Conservation (phyloP, 1,140 invertebrate genomes). For the Leptoteleia sp. region DNA sequence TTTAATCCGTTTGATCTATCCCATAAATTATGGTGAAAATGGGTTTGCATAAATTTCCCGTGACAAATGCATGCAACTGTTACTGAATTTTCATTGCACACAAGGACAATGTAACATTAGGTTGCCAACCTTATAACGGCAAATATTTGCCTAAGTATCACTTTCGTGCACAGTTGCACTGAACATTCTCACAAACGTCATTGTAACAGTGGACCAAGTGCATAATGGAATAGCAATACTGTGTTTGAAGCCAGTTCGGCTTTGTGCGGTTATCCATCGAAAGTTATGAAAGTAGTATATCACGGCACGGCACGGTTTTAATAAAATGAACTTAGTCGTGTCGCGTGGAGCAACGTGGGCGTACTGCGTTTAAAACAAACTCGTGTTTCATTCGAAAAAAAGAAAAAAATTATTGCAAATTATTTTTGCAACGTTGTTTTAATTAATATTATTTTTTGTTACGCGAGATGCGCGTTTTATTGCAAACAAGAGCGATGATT, state of each 20-base stretch:
- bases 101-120: conserved; percentile 20
- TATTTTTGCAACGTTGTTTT: too few species aligned
- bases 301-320: conserved; percentile 12
- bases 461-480: not conserved
- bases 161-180: conserved; percentile 16
- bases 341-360: not conserved
- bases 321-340: conserved; percentile 25
- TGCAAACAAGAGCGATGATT: conserved; percentile 1
- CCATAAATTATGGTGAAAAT: conserved; percentile 1
- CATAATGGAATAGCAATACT: conserved; percentile 41
- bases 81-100: conserved; percentile 21
- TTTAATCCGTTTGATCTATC: conserved; percentile 22
- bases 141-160: conserved; percentile 37
- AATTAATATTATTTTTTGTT: too few species aligned
- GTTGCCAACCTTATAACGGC: conserved; percentile 15
- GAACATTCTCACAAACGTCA: conserved; percentile 34
- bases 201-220: conserved; percentile 24
- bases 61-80: conserved; percentile 6
- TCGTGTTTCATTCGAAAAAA: too few species aligned
- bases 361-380: too few species aligned
- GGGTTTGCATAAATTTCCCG: conserved; percentile 5
- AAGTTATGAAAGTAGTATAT: conserved; percentile 49
- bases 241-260: conserved; percentile 16
- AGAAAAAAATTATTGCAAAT: too few species aligned
- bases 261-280: conserved; percentile 39